Evolutionary conservation across 1,140 invertebrate species (phyloP), one percentile per base, ranked within the genome.

Genomic region (Trypoxylus dichotomus): DNA sequence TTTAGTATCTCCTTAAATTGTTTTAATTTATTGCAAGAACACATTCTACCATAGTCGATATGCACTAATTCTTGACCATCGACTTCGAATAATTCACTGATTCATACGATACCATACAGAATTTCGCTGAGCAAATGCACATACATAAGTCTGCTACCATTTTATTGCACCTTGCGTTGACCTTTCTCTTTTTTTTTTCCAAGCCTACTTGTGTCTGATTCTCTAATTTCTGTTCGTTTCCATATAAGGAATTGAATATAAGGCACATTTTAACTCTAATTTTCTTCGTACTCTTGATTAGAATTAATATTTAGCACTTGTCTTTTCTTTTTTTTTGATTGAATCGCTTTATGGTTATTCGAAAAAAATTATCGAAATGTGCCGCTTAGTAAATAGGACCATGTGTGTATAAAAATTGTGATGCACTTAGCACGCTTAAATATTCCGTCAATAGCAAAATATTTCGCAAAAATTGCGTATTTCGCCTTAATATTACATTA

Each of bases 281-380:
- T 54, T 54, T 54, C 47, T 54, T 54, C 47, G 47, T 19, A 19
- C 19, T 37, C 10, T 37, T 37, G 15, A 19, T 54, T 54, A 54
- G n/a, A 54, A 54, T 54, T 19, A n/a, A 54, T 54, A 54, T 54
- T 37, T 54, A 54, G 15, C 47, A 54, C n/a, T 54, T 54, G 42
- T 43, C 10, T 43, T 43, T n/a, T n/a, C n/a, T 37, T 37, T 37
- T 37, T 37, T 7, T 1, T 37, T 8, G 10, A 37, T 37, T 2
- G 47, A 19, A 5, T n/a, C 6, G 47, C 19, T 54, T 54, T 54
- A n/a, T 54, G 7, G 15, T 54, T 19, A 19, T 19, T 54, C 47
- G 47, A 54, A 54, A 54, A 54, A 54, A 19, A 54, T 54, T 54
- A 54, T 54, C 47, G 47, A 54, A 54, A 54, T 54, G 47, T 54